These are phyloP conservation scores for Thelaira solivaga DNA, from an alignment of 2,888 invertebrate genomes.

Conservation along the genomic window DNA sequence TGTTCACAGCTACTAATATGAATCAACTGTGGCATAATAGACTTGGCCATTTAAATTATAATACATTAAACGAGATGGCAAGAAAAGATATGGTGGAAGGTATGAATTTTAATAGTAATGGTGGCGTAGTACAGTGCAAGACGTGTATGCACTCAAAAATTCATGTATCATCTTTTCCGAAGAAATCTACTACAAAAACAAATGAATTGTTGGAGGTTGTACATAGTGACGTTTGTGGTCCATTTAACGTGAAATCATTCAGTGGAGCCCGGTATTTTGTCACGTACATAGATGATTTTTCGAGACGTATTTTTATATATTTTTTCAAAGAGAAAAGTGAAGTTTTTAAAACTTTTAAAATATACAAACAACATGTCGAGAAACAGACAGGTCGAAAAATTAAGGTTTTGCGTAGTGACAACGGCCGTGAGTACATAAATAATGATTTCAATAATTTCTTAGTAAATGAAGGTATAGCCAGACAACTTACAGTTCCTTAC, in stretches of 20 bases:
- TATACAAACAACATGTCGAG: too few species aligned
- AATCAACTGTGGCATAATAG: conserved; percentile 28
- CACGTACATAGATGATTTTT: conserved; percentile 42
- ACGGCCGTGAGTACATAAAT: neutral
- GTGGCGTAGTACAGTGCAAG: neutral
- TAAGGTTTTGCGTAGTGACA: too few species aligned
- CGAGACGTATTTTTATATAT: conserved; percentile 32
- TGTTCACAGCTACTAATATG: neutral
- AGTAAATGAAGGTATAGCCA: neutral
- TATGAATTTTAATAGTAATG: neutral
- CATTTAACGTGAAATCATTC: conserved; percentile 23
- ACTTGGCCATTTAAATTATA: conserved; percentile 34
- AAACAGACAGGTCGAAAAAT: too few species aligned
- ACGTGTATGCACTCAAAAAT: neutral
- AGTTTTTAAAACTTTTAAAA: conserved; percentile 28
- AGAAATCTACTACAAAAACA: conserved; percentile 18
- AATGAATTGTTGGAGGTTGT: conserved; percentile 29
- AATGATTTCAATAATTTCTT: neutral
- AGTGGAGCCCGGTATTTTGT: conserved; percentile 39
- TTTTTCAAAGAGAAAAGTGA: conserved; percentile 38
- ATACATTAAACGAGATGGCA: conserved; percentile 1
- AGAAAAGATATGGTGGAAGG: conserved; percentile 14
- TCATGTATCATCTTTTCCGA: conserved; percentile 13
- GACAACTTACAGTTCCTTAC: neutral
- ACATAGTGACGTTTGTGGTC: conserved; percentile 39